Evolutionary conservation across 2,113 vertebrate species (phyloP).

Genomic region (Tyrannus savana): DNA sequence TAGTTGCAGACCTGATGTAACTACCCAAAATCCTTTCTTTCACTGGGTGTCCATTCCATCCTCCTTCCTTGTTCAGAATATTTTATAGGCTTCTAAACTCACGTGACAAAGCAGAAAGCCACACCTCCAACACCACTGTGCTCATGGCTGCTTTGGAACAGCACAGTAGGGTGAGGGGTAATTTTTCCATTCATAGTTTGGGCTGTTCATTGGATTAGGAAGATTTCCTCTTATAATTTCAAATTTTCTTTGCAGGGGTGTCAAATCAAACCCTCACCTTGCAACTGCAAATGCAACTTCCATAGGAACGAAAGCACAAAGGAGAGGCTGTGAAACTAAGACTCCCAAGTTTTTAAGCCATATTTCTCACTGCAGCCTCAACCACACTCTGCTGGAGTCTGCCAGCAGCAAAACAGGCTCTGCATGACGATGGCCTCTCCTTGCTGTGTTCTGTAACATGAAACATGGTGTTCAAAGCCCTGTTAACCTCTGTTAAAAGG

Average conservation of each 20-base stretch:
- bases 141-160: background rate
- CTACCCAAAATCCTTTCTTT: background rate
- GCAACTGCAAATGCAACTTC: background rate
- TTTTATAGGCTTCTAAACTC: background rate
- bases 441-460: background rate
- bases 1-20: background rate
- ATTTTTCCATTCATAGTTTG: background rate
- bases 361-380: background rate
- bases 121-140: fast-evolving
- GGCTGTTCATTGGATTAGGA: background rate
- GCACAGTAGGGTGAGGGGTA: fast-evolving
- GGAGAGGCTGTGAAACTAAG: background rate
- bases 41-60: background rate
- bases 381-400: background rate
- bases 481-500: background rate
- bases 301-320: background rate
- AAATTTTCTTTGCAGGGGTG: background rate
- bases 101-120: background rate
- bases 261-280: background rate
- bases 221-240: background rate
- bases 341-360: background rate
- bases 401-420: background rate
- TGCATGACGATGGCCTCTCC: background rate
- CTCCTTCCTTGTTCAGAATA: background rate
- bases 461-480: background rate